Base-by-base conservation (phyloP, 2,797 vertebrate genomes). In the Caiman crocodilus region DNA sequence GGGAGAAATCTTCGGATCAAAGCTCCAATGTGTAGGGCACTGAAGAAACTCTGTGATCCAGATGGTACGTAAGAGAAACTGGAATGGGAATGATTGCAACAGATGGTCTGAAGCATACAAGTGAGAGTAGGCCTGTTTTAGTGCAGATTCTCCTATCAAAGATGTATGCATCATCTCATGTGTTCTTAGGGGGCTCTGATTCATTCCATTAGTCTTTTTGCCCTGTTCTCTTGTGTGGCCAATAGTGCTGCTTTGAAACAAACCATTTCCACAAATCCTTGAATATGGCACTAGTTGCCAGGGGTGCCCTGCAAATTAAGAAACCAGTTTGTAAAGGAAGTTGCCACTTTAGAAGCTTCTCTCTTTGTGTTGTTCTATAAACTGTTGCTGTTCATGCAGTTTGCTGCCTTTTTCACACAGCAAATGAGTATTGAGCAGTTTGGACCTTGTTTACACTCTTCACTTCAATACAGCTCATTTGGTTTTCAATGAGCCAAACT, bases 41-140 rank as follows among this genome's bases (percentile, higher is more conserved):
- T 99, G 96, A 99, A 99, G 98, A 99, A 99, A 92, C 98, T 99
- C 77, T 99, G 99, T 50, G 99, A 99, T 96, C 99, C 99, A n/a
- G 99, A 99, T 14, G 99, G 99, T 99, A 97, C 3, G 98, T 96
- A 79, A 78, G 88, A 82, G 55, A 67, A 6, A 4, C 28, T 83
- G 90, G n/a, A 85, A 87, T 1, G 2, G 16, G 83, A 35, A 57
- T n/a, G 3, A 50, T 79, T 93, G 55, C 79, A 55, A 28, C 74
- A 90, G 79, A 74, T 88, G 65, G 57, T 50, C 7, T 1, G 60
- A 80, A 85, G 56, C 64, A 58, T 2, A 28, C 18, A 30, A 71
- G 63, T n/a, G 35, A 28, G n/a, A 60, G 15, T 25, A 30, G 85
- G 9, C 20, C 61, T 91, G 5, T 81, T 83, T 11, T 69, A 50